Evolutionary conservation across 2,113 vertebrate species (phyloP), one percentile per base, ranked within the genome.

Genomic region (Nibea albiflora): DNA sequence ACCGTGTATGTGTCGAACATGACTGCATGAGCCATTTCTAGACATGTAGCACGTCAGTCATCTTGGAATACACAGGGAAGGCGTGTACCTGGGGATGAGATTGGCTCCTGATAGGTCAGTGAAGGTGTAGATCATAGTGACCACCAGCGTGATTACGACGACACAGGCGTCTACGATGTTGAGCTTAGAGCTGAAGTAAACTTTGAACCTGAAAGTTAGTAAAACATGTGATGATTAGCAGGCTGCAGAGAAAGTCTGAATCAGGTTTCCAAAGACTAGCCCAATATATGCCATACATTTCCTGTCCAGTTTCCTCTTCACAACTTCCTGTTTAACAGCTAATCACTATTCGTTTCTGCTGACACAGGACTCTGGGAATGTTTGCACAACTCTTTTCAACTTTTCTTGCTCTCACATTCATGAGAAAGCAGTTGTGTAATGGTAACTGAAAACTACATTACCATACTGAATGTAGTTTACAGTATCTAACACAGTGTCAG

Each of bases 111-210:
- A 86, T 64, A 96, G 46, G 68, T 96, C 95, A 44, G 90, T 89
- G 78, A 95, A 94, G 54, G 93, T 88, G 76, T 97, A 98, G 0
- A 92, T 69, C 86, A 97, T 90, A 53, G 97, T 94, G 84, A 98
- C 81, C 56, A 96, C 53, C 76, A 99, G 84, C 0, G 95, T 97
- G 76, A 96, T 19, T 1, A 93, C 90, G 28, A 97, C 96, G 73
- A 98, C 94, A 19, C 94, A 76, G 0, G 95, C 95, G 58, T 99
- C 97, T 42, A 97, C 54, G 81, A 95, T 92, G 89, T 99, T 99
- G 83, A 98, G 75, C 77, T 91, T 93, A 49, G 95, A 96, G 77
- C 50, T 92, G 94, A 98, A 99, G 90, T 98, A 99, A 0, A 85
- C 92, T n/a, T 61, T 91, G 69, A 95, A 95, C 56, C 98, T 99